Evolutionary conservation across 1,140 invertebrate species (phyloP), one percentile per base, ranked within the genome.

Genomic region (Campoletis sonorensis): DNA sequence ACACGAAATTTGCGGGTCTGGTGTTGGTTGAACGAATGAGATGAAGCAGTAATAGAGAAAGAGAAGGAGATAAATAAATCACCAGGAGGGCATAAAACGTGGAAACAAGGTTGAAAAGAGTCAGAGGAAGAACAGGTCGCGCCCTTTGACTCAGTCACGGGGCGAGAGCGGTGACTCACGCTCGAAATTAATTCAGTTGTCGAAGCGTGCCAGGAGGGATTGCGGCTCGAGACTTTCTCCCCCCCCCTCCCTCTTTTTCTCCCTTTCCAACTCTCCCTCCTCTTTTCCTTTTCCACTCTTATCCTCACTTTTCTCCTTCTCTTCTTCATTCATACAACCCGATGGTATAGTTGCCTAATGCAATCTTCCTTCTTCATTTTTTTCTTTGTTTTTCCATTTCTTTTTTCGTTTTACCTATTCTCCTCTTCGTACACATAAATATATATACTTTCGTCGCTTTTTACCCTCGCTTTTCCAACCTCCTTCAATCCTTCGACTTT

Each of bases 111-210:
- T n/a, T 33, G 13, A 49, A 15, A 49, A 10, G 15, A 68, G 15
- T 76, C 27, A 40, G 7, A 45, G 54, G 40, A 76, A 76, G 40
- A 54, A 45, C 13, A 21, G 23, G 71, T 45, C 21, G 54, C 73
- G 73, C 73, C 73, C 73, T 77, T 77, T 77, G 73, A 77, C 73
- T 77, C 61, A 61, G 54, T 18, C 73, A 64, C 23, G 51, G 51
- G 23, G 72, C 72, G 45, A 23, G 49, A 51, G 72, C 73, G 72
- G 72, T 81, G 72, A 81, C 70, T 81, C 79, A 81, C 67, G 61
- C 54, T 68, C 58, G 72, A 81, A 81, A 81, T 81, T 81, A 81
- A 81, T 81, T 81, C 72, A 77, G 73, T 77, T 77, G 73, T 77
- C 73, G 73, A 77, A 77, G 73, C 73, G 73, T 77, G 73, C 73